A percentile compares a stretch with the other conserved stretches of the same genome.
phyloP scores from a whole-genome alignment of 2,797 vertebrate species.

The Limosa lapponica region DNA sequence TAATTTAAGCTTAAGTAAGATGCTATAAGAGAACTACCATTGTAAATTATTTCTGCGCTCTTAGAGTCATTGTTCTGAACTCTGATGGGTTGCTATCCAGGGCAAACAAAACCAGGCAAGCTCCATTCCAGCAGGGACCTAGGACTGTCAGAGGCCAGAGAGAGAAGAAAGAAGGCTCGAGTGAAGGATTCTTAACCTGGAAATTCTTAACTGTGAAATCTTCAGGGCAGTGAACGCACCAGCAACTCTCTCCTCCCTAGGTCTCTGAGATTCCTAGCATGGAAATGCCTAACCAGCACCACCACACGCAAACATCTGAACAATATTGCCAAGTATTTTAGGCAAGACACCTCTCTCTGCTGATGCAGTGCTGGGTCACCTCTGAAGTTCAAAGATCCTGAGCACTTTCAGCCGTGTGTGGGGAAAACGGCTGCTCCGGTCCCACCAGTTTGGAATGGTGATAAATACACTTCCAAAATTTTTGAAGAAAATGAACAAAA shows the following conservation, averaged over 20 bases:
- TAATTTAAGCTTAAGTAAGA: slow-evolving; percentile 35
- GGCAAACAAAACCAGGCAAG: background rate
- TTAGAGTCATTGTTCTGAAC: slow-evolving; percentile 10
- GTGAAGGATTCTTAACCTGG: background rate
- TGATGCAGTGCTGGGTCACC: background rate
- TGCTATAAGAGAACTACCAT: background rate
- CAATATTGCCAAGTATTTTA: background rate
- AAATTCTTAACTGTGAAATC: background rate
- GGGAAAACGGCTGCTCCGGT: background rate
- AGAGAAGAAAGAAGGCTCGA: background rate
- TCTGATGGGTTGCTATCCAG: background rate
- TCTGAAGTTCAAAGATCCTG: background rate
- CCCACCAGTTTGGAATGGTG: background rate
- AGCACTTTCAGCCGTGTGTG: background rate
- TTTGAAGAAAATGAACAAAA: slow-evolving; percentile 13
- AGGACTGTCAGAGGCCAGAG: background rate
- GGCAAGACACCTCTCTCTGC: background rate
- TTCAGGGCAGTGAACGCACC: background rate
- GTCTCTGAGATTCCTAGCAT: background rate
- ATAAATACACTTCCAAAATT: background rate
- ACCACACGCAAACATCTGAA: background rate
- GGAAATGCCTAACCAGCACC: background rate
- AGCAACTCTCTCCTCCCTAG: background rate
- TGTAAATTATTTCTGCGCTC: slow-evolving; percentile 5
- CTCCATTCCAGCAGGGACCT: background rate